Evolutionary conservation across 1,140 invertebrate species (phyloP), one percentile per base, ranked within the genome.

Genomic region (Diorhabda carinulata): DNA sequence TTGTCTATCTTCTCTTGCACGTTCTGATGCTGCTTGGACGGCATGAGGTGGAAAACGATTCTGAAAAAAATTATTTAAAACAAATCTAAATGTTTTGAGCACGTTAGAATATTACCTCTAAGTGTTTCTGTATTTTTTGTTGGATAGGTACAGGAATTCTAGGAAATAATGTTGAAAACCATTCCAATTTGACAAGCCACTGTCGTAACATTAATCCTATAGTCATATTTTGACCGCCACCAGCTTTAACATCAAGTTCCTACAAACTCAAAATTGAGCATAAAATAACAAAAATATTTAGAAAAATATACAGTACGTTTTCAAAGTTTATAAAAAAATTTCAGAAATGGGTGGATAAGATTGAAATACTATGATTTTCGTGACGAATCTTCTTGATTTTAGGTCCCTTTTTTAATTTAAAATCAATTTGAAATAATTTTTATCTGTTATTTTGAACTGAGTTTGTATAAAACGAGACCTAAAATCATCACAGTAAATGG

Each of bases 141-240:
- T 99, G 96, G 75, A 99, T 98, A 9, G 97, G 97, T 47, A 99
- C 97, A n/a, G 98, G 98, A 82, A 99, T 99, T 71, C 98, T 87
- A 1, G 98, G 98, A 81, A 99, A 99, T 8, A 99, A 84, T 4
- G 98, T 99, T 3, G 94, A 96, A 84, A 97, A 99, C 95, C 96
- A 98, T 77, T 99, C 97, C 58, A 99, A 83, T 81, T 99, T 98
- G 43, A 94, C 92, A 10, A 99, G 85, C 86, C 97, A 97, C 78
- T 96, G 94, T 59, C 95, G 88, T 2, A 96, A 85, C 83, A 99
- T 91, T 76, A 96, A 91, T 1, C 98, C 98, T 67, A 99, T 96
- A 43, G 92, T 95, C 85, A 97, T 96, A 2, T 88, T 83, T 81
- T 97, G 94, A 42, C 97, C 98, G 65, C 96, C 96, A 61, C 97